Base-by-base conservation (phyloP, 2,113 vertebrate species). In the Xiphophorus hellerii region DNA sequence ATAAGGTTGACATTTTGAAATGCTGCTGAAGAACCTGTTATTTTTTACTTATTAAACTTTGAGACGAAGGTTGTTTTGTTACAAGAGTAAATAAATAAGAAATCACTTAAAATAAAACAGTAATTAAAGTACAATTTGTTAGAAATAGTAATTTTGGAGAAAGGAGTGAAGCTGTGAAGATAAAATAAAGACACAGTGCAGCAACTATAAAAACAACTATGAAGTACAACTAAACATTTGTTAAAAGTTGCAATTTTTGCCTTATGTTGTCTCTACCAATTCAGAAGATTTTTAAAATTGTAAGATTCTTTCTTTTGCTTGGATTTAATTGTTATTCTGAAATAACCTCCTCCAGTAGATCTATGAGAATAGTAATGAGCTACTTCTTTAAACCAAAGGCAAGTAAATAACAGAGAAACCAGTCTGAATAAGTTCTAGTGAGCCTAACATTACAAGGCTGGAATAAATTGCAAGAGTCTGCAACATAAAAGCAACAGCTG, bases 401-500 rank as follows among this genome's bases (percentile, higher is more conserved):
- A 58, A 58, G 25, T 58, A 58, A 58, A 25, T 37, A 13, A n/a
- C 4, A n/a, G 25, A 4, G 6, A 48, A 68, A 61, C 2, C 48
- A 33, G 5, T 33, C 17, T 58, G 29, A n/a, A 58, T 72, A 5
- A 58, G 14, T 67, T 71, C 12, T 28, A 44, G 66, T 61, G 9
- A 69, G n/a, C 11, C 39, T 54, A 30, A 35, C 4, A 13, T 31
- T 51, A 48, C 39, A 15, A 64, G 14, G 12, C 3, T 54, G 15
- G 51, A 69, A 48, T 20, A 63, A 3, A 58, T 35, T 70, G 60
- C 29, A 70, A 69, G 74, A 74, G 27, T 3, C 11, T 29, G 51
- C 13, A 68, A 69, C 0, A 4, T 42, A n/a, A 68, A 61, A 39
- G 71, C 73, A 62, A 64, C 42, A 44, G 70, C 61, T 73, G 63